Percentiles rank a stretch among this genome's conserved stretches.
These are phyloP conservation scores for Manis javanica DNA, from an alignment of 2,797 vertebrate species.

Conservation along the genomic window DNA sequence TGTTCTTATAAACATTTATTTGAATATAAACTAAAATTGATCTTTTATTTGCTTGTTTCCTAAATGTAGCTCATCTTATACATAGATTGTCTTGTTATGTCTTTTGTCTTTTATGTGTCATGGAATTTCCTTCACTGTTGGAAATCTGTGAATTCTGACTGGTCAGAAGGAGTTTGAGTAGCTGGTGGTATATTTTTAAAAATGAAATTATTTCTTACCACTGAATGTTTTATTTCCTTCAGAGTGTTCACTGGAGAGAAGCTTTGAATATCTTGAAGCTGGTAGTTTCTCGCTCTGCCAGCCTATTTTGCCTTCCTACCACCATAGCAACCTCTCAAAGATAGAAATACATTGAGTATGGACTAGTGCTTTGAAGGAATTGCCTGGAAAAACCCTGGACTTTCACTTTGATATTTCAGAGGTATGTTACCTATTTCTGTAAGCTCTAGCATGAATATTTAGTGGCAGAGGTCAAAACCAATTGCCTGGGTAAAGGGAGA, in stretches of 20 bases:
- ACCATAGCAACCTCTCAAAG: constrained; percentile 95
- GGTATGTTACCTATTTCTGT: constrained; percentile 84
- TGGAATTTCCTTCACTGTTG: not conserved
- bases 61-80: not conserved
- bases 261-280: constrained; percentile 97
- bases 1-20: not conserved
- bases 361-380: constrained; percentile 96
- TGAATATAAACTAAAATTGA: not conserved
- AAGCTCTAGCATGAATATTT: not conserved
- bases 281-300: constrained; percentile 97
- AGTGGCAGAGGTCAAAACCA: not conserved
- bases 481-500: not conserved
- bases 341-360: constrained; percentile 97
- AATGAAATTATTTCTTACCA: not conserved
- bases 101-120: not conserved
- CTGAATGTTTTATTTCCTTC: constrained; percentile 48
- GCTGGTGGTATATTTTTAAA: not conserved
- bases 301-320: constrained; percentile 94
- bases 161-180: not conserved
- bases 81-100: not conserved
- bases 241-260: constrained; percentile 99
- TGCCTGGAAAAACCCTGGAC: constrained; percentile 98
- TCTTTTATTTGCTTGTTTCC: not conserved
- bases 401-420: constrained; percentile 99
- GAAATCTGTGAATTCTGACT: not conserved